Base-by-base conservation (phyloP, 2,888 invertebrate species). In the Laothoe populi region DNA sequence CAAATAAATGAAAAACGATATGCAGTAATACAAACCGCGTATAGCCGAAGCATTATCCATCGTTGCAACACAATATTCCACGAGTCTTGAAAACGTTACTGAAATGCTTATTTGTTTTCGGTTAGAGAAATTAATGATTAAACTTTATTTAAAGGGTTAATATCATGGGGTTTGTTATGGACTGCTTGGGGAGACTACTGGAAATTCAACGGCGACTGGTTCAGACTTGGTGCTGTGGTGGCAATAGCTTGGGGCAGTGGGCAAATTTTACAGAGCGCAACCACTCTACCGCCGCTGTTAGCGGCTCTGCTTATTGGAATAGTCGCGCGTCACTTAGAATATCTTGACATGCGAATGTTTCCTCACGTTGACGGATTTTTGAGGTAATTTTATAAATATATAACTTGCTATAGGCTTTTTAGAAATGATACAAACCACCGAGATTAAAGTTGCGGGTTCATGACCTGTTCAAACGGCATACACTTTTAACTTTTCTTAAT, bases 301-400 rank as follows among this genome's bases (percentile, higher is more conserved):
- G 92, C 88, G 13, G 88, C 89, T 0, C 67, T 92, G 1, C 65
- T 88, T 1, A 86, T 82, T 0, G 92, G 92, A 13, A 88, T 92
- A 44, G 70, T 86, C 0, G 90, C 88, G 0, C 78, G 88, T 16
- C 80, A 91, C 62, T 63, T 89, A 0, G 85, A 79, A 1, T 82
- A 87, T 19, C 79, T 92, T 0, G 86, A 91, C 46, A 92, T 92
- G 88, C 71, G 87, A 59, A 69, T 86, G 1, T 84, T 83, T 62
- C 79, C 81, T 1, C 73, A 86, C 4, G 71, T 91, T 16, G 92
- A 92, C 64, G 68, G 71, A 13, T 87, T 89, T 71, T 75, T 92
- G 66, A 87, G 92, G 92, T 92, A 74, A 53, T 8, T 31, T 16
- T 35, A 7, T 21, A 57, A 21, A 19, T 0, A 19, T 4, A 31